These are phyloP conservation scores for Porites divaricata DNA, from an alignment of 92 coral and sea anemone genomes.

Conservation along the genomic window DNA sequence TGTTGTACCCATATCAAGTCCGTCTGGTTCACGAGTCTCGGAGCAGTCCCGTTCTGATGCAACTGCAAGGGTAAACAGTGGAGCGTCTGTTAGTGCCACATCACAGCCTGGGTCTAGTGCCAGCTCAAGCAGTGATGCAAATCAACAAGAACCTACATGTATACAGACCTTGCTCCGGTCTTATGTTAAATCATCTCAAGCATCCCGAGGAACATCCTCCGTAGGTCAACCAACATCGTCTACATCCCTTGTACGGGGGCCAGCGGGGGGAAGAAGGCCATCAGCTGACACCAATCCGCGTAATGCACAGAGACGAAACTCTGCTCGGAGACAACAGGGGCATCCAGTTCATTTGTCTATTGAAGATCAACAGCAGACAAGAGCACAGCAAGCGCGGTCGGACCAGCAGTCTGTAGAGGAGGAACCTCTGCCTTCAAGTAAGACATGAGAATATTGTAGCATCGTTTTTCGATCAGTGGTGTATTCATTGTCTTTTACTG, in stretches of 20 bases:
- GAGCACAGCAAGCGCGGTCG: slow-evolving; percentile 41
- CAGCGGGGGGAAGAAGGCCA: slow-evolving; percentile 37
- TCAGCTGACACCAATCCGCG: not conserved
- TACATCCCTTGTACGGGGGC: slow-evolving; percentile 17
- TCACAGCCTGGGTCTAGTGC: slow-evolving; percentile 26
- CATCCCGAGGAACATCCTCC: slow-evolving; percentile 24
- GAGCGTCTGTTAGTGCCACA: slow-evolving; percentile 9
- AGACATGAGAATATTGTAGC: slow-evolving; percentile 25
- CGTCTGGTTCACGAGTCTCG: slow-evolving; percentile 4
- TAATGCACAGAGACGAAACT: slow-evolving; percentile 9
- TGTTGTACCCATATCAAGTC: not conserved
- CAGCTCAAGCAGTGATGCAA: not conserved
- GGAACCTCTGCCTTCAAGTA: slow-evolving; percentile 76
- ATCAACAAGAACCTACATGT: slow-evolving; percentile 24
- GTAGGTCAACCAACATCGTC: not conserved
- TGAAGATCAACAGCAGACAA: slow-evolving; percentile 64
- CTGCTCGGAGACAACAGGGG: slow-evolving; percentile 55
- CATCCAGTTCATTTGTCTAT: slow-evolving; percentile 84
- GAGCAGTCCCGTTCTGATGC: slow-evolving; percentile 1
- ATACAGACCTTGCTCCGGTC: slow-evolving; percentile 25
- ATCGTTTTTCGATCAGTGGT: not conserved
- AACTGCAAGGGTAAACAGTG: not conserved
- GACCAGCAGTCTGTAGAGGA: slow-evolving; percentile 40
- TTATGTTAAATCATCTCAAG: slow-evolving; percentile 45
- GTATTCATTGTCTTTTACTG: not conserved